Evolutionary conservation across 1,140 invertebrate genomes (phyloP).

Genomic region (Coelopa frigida): DNA sequence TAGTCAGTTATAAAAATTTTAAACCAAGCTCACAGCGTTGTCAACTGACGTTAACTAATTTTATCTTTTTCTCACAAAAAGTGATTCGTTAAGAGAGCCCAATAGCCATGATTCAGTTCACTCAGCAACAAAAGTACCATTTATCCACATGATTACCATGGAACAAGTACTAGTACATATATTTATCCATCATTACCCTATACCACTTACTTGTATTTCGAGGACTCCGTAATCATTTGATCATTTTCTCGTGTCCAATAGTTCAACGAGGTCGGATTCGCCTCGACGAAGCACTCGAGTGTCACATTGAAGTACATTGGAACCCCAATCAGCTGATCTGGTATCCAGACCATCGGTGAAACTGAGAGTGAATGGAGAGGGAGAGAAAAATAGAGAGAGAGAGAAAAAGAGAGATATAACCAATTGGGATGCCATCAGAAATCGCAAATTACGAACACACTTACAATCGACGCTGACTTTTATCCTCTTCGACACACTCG

Average conservation of each 20-base stretch:
- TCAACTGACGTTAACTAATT: too few relatives aligned
- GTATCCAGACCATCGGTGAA: slow-evolving; percentile 74
- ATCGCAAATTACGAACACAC: too few relatives aligned
- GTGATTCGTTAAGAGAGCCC: too few relatives aligned
- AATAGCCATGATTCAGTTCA: too few relatives aligned
- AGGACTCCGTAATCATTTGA: slow-evolving; percentile 79
- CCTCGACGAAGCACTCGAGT: slow-evolving; percentile 82
- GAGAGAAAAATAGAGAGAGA: slow-evolving; percentile 2
- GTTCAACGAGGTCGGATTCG: slow-evolving; percentile 82
- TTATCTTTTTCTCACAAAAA: too few relatives aligned
- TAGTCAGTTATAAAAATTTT: too few relatives aligned
- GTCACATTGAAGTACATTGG: slow-evolving; percentile 72
- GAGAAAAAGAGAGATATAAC: not conserved
- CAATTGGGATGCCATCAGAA: too few relatives aligned
- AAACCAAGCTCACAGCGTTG: too few relatives aligned
- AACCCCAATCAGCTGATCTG: slow-evolving; percentile 80
- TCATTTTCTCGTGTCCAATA: slow-evolving; percentile 85
- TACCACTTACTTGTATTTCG: slow-evolving; percentile 60
- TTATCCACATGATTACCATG: too few relatives aligned
- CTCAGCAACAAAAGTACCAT: too few relatives aligned
- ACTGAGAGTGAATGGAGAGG: slow-evolving; percentile 50
- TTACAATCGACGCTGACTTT: slow-evolving; percentile 92
- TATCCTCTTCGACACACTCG: slow-evolving; percentile 79
- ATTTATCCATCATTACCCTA: too few relatives aligned
- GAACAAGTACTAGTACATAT: too few relatives aligned